Evolutionary conservation across 2,113 vertebrate species (phyloP), one percentile per base, ranked within the genome.

Genomic region (Odontophorus gujanensis): DNA sequence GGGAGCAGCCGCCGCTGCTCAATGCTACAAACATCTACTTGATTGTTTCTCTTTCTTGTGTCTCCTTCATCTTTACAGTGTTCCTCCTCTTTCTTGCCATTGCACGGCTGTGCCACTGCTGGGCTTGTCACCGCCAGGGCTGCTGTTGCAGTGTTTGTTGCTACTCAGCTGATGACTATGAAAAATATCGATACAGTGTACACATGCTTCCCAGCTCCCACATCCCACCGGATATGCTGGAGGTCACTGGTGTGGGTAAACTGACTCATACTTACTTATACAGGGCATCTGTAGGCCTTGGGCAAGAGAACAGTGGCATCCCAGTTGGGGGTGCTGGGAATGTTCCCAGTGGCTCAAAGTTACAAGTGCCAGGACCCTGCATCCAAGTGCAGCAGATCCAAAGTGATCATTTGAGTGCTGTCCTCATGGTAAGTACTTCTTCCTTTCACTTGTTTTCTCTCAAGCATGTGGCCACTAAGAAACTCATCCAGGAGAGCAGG

Each of bases 1-100:
- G 97, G 79, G 82, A 96, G 19, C 96, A 93, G 8, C 93, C 91
- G 5, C 96, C 97, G 0, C 95, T 96, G 14, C 98, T 98, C 91
- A 98, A 97, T 0, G 55, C 92, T 61, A 95, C 95, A 9, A 98
- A 98, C 87, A 92, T 98, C 65, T 98, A 98, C 79, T 90, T 99
- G 92, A 96, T 98, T 6, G 90, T 97, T 81, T 97, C 97, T 28
- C 96, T 98, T 6, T 97, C 96, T 50, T 98, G 97, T 1, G 92
- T 98, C 96, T 98, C 98, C 11, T 95, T 95, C 76, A 96, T 98
- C 91, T 98, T 98, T 34, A 92, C 96, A 0, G 90, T 34, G 0
- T 98, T 97, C 58, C 55, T 98, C 7, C 76, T 98, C 87, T 97
- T 96, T 45, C 96, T 97, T 1, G 68, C 94, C 16, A 5, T 86